Conservation (phyloP, 2,797 vertebrate species). For the Pantherophis alleghaniensis region DNA sequence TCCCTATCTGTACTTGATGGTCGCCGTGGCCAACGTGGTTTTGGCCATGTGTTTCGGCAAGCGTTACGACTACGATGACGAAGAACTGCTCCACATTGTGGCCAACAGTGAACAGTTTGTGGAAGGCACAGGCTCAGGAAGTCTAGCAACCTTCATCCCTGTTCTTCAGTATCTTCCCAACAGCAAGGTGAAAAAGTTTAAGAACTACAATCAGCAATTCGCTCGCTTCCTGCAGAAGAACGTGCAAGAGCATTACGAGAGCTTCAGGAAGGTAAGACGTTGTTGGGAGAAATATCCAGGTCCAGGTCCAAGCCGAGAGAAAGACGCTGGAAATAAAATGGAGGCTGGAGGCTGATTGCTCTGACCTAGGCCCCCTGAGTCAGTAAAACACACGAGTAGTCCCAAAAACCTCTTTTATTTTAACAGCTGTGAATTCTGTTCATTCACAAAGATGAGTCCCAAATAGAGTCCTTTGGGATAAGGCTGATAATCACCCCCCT, state of each 20-base stretch:
- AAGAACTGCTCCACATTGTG: constrained; percentile 80
- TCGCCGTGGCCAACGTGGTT: constrained; percentile 89
- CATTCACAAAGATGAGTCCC: no score
- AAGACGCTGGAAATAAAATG: no score
- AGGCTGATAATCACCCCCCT: no score
- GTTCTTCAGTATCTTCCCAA: constrained; percentile 80
- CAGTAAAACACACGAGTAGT: no score
- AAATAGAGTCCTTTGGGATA: no score
- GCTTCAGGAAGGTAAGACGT: constrained; percentile 77
- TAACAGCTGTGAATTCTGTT: no score
- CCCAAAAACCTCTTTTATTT: no score
- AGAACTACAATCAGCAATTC: constrained; percentile 75
- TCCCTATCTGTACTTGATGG: constrained; percentile 74
- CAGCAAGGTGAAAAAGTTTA: constrained; percentile 71
- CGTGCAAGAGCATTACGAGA: constrained; percentile 79
- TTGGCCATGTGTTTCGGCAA: constrained; percentile 90
- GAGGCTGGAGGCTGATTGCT: no score
- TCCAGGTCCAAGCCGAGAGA: no score
- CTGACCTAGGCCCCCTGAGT: no score
- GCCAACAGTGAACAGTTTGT: constrained; percentile 71
- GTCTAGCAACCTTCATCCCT: constrained; percentile 86
- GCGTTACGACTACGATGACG: constrained; percentile 81
- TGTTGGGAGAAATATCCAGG: no score
- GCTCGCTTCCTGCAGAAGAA: constrained; percentile 70
- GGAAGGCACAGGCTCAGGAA: constrained; percentile 67